Conservation (phyloP, 2,113 vertebrate species). For the Pleuronectes platessa region DNA sequence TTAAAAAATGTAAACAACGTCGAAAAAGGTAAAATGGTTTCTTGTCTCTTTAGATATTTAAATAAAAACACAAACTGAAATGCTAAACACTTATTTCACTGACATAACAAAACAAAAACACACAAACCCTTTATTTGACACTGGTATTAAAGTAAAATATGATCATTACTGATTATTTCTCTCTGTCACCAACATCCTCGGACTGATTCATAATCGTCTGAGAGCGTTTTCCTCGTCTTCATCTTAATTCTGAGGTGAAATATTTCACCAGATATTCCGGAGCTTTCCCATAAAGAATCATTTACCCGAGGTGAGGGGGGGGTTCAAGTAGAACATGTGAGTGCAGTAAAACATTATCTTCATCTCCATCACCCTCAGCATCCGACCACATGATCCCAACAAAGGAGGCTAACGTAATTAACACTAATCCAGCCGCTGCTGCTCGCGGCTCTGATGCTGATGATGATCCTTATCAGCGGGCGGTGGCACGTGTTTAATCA, state of each 20-base stretch:
- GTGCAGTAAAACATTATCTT: constrained; percentile 33
- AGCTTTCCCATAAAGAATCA: neutral
- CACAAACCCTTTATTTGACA: neutral
- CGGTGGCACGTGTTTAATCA: constrained; percentile 55
- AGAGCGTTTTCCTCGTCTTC: neutral
- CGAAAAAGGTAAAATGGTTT: no score
- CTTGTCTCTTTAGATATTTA: no score
- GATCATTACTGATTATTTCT: neutral
- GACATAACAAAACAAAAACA: no score
- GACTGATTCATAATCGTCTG: no score
- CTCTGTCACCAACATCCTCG: neutral
- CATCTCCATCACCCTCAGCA: constrained; percentile 23
- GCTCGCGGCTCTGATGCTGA: constrained; percentile 13
- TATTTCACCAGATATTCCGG: neutral
- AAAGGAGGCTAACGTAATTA: constrained; percentile 50
- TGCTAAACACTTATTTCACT: no score
- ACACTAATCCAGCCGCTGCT: constrained; percentile 46
- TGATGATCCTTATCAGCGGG: constrained; percentile 54
- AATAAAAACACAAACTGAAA: no score
- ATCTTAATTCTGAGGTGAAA: neutral
- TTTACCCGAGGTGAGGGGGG: constrained; percentile 10
- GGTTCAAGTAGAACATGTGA: constrained; percentile 39
- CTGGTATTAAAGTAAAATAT: neutral
- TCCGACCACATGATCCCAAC: constrained; percentile 34
- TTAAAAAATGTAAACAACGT: no score